Percentiles rank a stretch among this genome's conserved stretches.
phyloP scores from a whole-genome alignment of 1,140 invertebrate species.

The Drosophila kikkawai region DNA sequence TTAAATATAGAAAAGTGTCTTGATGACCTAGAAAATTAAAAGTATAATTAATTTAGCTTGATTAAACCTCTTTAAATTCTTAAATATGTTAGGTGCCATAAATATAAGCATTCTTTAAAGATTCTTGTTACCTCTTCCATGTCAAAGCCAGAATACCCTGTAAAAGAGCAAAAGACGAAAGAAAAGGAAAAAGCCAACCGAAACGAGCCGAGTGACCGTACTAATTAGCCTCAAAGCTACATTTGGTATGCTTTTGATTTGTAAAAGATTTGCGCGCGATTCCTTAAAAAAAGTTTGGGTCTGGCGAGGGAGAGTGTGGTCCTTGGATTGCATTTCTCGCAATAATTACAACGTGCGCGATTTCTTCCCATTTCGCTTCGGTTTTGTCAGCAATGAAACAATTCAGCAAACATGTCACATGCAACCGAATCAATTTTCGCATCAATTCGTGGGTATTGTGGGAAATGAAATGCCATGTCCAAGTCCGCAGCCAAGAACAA shows the following conservation, averaged over 20 bases:
- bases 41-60: not conserved
- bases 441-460: slow-evolving; percentile 76
- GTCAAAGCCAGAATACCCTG: not conserved
- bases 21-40: no score
- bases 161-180: not conserved
- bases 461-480: slow-evolving; percentile 64
- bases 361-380: not conserved
- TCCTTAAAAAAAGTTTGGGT: slow-evolving; percentile 40
- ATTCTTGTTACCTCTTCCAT: not conserved
- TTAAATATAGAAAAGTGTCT: not conserved
- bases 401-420: slow-evolving; percentile 82
- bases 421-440: slow-evolving; percentile 81
- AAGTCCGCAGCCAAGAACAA: slow-evolving; percentile 14
- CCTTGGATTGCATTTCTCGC: slow-evolving; percentile 38
- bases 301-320: not conserved
- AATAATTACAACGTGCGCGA: slow-evolving; percentile 59
- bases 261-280: slow-evolving; percentile 74
- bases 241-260: slow-evolving; percentile 82
- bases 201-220: slow-evolving; percentile 68
- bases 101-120: not conserved
- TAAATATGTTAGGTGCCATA: not conserved
- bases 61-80: not conserved
- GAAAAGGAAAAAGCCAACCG: slow-evolving; percentile 16
- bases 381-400: slow-evolving; percentile 56
- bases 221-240: slow-evolving; percentile 81